Base-by-base conservation (phyloP, 2,113 vertebrate species). In the Sorex fumeus region DNA sequence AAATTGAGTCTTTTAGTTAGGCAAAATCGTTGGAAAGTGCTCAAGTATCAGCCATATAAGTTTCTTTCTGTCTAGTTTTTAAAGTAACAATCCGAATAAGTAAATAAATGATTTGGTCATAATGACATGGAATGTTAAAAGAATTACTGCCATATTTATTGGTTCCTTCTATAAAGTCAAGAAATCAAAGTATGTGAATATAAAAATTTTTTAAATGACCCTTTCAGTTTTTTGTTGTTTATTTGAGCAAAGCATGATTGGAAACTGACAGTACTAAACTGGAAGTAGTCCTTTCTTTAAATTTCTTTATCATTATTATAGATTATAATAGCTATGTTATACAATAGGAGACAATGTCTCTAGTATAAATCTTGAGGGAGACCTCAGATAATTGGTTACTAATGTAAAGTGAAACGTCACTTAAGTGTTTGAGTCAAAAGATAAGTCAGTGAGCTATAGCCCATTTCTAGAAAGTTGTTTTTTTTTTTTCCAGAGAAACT, bases 141-240 rank as follows among this genome's bases (percentile, higher is more conserved):
- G 60, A 91, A 72, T 30, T n/a, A 23, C 34, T 84, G 64, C 62
- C 64, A 25, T 2, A 1, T 40, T 34, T 53, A 27, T 36, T 50
- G 34, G 3, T 47, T 67, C 28, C 67, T 80, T 83, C 16, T 67
- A 4, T 93, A 82, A 84, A 79, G 34, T 74, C 60, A 84, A 75
- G 19, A 79, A 78, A 57, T 11, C 15, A 2, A 7, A 9, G 28
- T 62, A 62, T 19, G 19, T 47, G 34, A 1, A 13, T 32, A 8
- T 30, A 69, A 84, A 69, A 30, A 32, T 27, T 2, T 9, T 36
- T 34, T 36, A 67, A 60, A 3, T 10, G 60, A 25, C 47, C 47
- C 47, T 10, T 50, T 50, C 10, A 50, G 10, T 13, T 50, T 50
- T 50, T 50, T 50, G 13, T 12, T 12, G 47, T 50, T 47, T 50